phyloP scores from a whole-genome alignment of 2,888 invertebrate genomes.

The Calliscelio sp. region DNA sequence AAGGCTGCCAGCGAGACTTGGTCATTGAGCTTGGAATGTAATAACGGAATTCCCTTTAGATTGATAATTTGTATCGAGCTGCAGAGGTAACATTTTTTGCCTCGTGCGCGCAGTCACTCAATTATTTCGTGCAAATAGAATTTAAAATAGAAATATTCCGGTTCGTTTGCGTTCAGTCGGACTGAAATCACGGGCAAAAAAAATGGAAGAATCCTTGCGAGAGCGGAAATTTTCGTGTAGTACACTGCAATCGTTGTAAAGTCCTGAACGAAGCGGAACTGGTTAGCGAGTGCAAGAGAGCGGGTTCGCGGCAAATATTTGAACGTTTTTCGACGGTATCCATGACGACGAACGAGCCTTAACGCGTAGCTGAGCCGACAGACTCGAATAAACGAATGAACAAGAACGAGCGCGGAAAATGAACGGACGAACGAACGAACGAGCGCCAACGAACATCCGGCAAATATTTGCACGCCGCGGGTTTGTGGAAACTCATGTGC shows the following conservation, averaged over 20 bases:
- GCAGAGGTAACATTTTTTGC: constrained; percentile 37
- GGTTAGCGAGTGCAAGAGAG: constrained; percentile 70
- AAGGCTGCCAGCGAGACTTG: constrained; percentile 1
- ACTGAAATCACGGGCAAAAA: constrained; percentile 59
- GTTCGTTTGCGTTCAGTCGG: constrained; percentile 58
- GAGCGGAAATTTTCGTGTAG: constrained; percentile 58
- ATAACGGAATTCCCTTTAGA: constrained; percentile 44
- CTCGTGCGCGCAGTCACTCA: constrained; percentile 28
- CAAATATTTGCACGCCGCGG: constrained; percentile 81
- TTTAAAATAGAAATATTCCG: constrained; percentile 69
- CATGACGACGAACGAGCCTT: constrained; percentile 78
- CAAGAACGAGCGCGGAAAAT: constrained; percentile 72
- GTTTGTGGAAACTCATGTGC: constrained; percentile 78
- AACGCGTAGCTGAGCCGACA: constrained; percentile 70
- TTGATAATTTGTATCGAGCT: constrained; percentile 51
- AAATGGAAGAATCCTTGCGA: constrained; percentile 58
- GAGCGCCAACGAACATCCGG: constrained; percentile 77
- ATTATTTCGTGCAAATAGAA: constrained; percentile 65
- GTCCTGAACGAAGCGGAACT: constrained; percentile 74
- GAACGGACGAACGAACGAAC: constrained; percentile 70
- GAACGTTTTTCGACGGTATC: constrained; percentile 81
- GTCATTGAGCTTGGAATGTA: constrained; percentile 1
- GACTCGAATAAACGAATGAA: constrained; percentile 69
- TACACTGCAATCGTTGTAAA: constrained; percentile 66
- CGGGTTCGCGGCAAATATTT: constrained; percentile 77